Percentiles rank a stretch among this genome's conserved stretches.
Conservation (phyloP, 1,140 invertebrate species). For the Oncopodura yosiiana region DNA sequence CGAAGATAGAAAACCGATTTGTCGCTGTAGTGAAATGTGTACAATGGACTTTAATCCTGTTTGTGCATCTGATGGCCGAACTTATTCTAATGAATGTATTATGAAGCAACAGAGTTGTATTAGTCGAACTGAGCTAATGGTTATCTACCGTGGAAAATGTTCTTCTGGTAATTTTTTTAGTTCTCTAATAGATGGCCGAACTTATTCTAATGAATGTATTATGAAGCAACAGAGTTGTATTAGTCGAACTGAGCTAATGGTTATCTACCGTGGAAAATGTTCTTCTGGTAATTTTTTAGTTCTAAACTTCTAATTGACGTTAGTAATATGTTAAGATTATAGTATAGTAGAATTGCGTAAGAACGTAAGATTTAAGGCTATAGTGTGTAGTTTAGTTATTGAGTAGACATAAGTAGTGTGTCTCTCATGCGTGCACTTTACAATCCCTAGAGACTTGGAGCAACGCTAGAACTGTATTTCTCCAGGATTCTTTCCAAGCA, state of each 20-base stretch:
- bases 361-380: too few species aligned
- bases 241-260: slow-evolving; percentile 38
- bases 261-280: slow-evolving; percentile 45
- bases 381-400: too few species aligned
- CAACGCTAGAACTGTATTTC: slow-evolving; percentile 3
- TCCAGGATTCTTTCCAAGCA: not conserved
- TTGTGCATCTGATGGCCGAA: slow-evolving; percentile 47
- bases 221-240: slow-evolving; percentile 44
- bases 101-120: slow-evolving; percentile 64
- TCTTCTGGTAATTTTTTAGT: slow-evolving; percentile 51
- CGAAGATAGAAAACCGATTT: slow-evolving; percentile 43
- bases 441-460: not conserved
- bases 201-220: slow-evolving; percentile 49
- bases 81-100: slow-evolving; percentile 38
- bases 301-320: too few species aligned
- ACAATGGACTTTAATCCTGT: slow-evolving; percentile 44
- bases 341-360: too few species aligned
- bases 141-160: slow-evolving; percentile 69
- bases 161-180: slow-evolving; percentile 36
- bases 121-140: slow-evolving; percentile 56
- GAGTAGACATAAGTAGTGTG: too few species aligned
- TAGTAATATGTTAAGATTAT: too few species aligned
- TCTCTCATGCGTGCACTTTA: slow-evolving; percentile 8
- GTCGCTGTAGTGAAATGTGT: slow-evolving; percentile 45
- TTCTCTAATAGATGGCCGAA: slow-evolving; percentile 38